phyloP scores from a whole-genome alignment of 2,888 invertebrate species.

The Brachyptera risi region DNA sequence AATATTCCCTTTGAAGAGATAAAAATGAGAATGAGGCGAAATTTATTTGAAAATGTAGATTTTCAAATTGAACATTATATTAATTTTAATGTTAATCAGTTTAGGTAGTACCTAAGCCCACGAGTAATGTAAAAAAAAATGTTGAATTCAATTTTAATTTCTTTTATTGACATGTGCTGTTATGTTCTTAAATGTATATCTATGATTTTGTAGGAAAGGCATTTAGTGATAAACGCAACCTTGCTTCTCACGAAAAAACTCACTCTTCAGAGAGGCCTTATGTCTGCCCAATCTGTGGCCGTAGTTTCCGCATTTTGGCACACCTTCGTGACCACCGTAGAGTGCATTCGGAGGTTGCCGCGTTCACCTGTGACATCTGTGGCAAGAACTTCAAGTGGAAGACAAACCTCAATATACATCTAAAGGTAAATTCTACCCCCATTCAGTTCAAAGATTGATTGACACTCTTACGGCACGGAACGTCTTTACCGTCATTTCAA shows the following conservation, averaged over 20 bases:
- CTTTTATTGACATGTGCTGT: too few species aligned
- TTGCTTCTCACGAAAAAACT: constrained; percentile 42
- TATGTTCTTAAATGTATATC: too few species aligned
- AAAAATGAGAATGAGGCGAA: neutral
- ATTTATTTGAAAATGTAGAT: neutral
- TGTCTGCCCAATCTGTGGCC: constrained; percentile 40
- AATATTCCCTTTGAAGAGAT: neutral
- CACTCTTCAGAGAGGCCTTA: constrained; percentile 40
- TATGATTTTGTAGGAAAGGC: constrained; percentile 34
- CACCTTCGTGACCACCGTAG: constrained; percentile 41
- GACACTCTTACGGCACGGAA: too few species aligned
- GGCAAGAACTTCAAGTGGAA: constrained; percentile 43
- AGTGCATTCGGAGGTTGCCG: constrained; percentile 38
- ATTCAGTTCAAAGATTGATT: too few species aligned
- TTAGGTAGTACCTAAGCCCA: too few species aligned
- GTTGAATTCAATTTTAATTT: too few species aligned
- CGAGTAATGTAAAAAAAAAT: too few species aligned
- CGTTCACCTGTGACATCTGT: constrained; percentile 41
- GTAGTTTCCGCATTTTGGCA: constrained; percentile 41
- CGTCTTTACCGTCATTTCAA: too few species aligned
- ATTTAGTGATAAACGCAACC: constrained; percentile 45
- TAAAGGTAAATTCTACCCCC: constrained; percentile 37
- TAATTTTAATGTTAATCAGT: neutral
- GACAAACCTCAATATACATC: constrained; percentile 41
- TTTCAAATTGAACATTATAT: neutral